Base-by-base conservation (phyloP, 2,113 vertebrate species). In the Anhinga rufa region DNA sequence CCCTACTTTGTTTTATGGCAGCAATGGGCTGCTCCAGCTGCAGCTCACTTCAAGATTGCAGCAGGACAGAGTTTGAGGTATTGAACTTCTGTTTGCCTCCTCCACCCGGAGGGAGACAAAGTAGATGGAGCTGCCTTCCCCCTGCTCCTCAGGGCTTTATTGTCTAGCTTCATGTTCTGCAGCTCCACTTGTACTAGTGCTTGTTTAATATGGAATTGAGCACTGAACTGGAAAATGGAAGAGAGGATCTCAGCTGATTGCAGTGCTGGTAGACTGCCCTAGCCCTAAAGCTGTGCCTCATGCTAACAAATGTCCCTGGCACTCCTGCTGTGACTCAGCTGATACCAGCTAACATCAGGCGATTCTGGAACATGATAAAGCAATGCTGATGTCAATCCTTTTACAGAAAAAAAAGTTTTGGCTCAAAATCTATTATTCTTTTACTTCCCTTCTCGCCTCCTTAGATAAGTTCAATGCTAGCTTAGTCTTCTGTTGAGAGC, bases 201-300 rank as follows among this genome's bases (percentile, higher is more conserved):
- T 95, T 95, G 86, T 96, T 95, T 93, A 89, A 95, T 96, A 91
- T 90, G 89, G 96, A 84, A 82, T 87, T 95, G 95, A 91, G 97
- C 94, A 97, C 83, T 93, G 95, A 97, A 84, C 94, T 95, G 91
- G 97, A 93, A 97, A 97, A 95, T 96, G 84, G 82, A 92, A 95
- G 95, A 91, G 92, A 91, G 84, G 92, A 95, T 93, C 87, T 94
- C 58, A 16, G 87, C 78, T 89, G 94, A 92, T 90, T 96, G 92
- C 92, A 38, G 96, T 80, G 94, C 89, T 97, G 95, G 94, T 95
- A 94, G 86, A 17, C 91, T 96, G 96, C 97, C 93, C 91, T 95
- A 95, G 96, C 89, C 94, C 94, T 97, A 72, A 92, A 96, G 95
- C 97, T 96, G 86, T 93, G 96, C 91, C 91, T 95, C 81, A 6